These are phyloP conservation scores for Tapirus indicus DNA, from an alignment of 2,797 vertebrate species.

Conservation along the genomic window DNA sequence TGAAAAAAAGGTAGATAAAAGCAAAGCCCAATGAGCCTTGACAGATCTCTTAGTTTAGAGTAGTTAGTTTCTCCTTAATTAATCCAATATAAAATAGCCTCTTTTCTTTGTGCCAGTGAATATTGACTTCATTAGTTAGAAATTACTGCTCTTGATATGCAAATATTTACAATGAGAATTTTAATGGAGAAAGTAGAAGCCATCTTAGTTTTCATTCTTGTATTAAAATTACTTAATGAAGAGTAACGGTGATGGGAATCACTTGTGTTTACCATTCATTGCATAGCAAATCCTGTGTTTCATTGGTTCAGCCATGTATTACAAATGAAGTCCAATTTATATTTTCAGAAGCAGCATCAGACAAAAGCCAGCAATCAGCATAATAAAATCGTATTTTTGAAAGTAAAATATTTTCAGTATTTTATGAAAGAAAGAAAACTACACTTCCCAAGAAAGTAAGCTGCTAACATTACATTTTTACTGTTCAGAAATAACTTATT, in stretches of 20 bases:
- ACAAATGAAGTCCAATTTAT: neutral
- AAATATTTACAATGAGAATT: neutral
- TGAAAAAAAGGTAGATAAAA: neutral
- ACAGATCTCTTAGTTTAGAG: neutral
- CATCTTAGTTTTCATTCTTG: neutral
- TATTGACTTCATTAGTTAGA: neutral
- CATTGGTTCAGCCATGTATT: neutral
- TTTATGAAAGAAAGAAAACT: neutral
- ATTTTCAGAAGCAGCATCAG: neutral
- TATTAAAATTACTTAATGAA: neutral
- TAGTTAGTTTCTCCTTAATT: neutral
- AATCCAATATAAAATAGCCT: neutral
- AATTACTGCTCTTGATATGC: neutral
- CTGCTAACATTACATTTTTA: neutral
- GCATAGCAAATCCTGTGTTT: neutral
- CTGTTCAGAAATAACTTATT: neutral
- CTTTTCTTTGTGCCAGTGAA: neutral
- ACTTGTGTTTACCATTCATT: neutral
- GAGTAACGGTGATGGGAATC: neutral
- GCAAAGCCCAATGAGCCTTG: neutral
- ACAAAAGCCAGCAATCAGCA: neutral
- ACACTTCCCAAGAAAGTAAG: neutral
- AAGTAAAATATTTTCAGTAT: neutral
- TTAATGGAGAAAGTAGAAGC: neutral
- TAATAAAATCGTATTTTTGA: neutral